phyloP scores from a whole-genome alignment of 2,113 vertebrate genomes.

The Halichoerus grypus region DNA sequence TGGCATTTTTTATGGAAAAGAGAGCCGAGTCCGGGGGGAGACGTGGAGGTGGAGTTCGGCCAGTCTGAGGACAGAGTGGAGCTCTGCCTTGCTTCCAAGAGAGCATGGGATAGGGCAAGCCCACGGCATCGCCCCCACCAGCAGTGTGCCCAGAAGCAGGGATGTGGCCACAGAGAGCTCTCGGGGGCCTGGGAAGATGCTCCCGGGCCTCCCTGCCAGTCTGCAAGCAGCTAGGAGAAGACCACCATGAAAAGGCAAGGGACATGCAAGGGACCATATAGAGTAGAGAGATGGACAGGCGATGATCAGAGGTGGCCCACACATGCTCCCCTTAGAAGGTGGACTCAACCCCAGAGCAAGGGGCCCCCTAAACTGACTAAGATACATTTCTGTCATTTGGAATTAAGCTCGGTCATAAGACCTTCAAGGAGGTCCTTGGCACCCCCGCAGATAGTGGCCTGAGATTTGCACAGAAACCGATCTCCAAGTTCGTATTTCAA shows the following conservation, averaged over 20 bases:
- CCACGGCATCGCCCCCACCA: accelerated
- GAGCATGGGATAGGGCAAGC: neutral
- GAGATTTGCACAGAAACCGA: neutral
- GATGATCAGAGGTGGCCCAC: neutral
- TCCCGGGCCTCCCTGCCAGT: neutral
- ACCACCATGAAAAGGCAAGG: neutral
- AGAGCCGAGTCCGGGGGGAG: accelerated
- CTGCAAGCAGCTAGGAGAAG: neutral
- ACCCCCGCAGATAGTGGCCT: neutral
- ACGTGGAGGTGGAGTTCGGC: accelerated
- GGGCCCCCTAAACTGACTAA: too few species aligned
- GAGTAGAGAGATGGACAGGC: accelerated
- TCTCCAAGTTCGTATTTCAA: neutral
- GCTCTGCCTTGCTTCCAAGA: neutral
- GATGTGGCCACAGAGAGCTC: neutral
- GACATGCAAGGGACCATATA: neutral
- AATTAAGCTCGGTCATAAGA: neutral
- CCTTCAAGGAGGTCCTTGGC: neutral
- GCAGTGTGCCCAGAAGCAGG: neutral
- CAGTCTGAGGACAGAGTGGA: neutral
- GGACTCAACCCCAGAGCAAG: neutral
- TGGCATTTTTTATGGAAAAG: neutral
- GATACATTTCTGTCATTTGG: neutral
- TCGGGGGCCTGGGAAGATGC: neutral
- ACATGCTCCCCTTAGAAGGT: accelerated